Base-by-base conservation (phyloP, 2,113 vertebrate species). In the Pao palembangensis region DNA sequence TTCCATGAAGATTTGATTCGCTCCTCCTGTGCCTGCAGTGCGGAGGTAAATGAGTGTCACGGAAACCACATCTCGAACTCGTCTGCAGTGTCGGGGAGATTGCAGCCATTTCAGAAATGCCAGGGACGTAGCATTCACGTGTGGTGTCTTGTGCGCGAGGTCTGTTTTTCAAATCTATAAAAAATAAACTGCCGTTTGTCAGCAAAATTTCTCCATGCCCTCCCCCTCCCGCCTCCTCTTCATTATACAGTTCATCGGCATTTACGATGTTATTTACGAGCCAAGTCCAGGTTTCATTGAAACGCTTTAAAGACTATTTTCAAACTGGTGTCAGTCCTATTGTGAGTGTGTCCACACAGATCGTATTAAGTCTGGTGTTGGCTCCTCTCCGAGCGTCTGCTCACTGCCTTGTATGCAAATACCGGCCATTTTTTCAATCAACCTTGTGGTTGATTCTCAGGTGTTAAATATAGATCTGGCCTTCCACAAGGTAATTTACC, bases 201-300 rank as follows among this genome's bases (percentile, higher is more conserved):
- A 88, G 84, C 79, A 81, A 74, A 81, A 81, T 56, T n/a, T 25
- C 18, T 17, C 11, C 49, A 23, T 43, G 43, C 42, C 44, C 53
- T 14, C 58, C 51, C 38, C 57, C 67, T 34, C 58, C 31, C 3
- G 58, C 72, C 75, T 76, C 75, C 64, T 72, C 53, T 85, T 88
- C 79, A 89, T 90, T 88, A 88, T 74, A 85, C 75, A 85, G 77
- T 81, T 90, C 82, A 88, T 91, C 84, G 87, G 82, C 73, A n/a
- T n/a, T n/a, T n/a, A n/a, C 79, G 85, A 84, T 78, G 67, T 87
- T 82, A 88, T 89, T 88, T 77, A 88, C 86, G 65, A 85, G 67
- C 55, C 38, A 59, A 64, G 42, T 69, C 53, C 67, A 46, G 43
- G 71, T 88, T 44, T 1, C 48, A 62, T 72, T 86, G 51, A 47